A percentile compares a stretch with the other conserved stretches of the same genome.
Evolutionary conservation across 2,113 vertebrate genomes (phyloP).

Genomic region (Balaenoptera acutorostrata): DNA sequence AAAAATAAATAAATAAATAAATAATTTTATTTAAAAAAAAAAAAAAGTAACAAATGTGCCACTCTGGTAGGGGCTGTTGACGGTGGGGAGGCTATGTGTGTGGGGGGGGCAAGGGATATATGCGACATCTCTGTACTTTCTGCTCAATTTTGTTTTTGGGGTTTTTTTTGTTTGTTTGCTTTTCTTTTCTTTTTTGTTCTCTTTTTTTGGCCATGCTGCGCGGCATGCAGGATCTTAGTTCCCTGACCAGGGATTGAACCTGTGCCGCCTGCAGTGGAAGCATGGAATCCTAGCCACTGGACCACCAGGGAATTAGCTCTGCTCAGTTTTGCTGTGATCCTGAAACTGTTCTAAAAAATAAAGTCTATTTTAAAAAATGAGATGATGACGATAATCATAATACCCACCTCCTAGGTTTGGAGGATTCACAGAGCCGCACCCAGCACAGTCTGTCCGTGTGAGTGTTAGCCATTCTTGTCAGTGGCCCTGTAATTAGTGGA

Average conservation of each 20-base stretch:
- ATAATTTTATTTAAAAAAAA: too few species aligned
- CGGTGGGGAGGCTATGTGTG: neutral
- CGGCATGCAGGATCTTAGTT: too few species aligned
- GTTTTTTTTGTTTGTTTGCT: too few species aligned
- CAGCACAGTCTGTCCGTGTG: neutral
- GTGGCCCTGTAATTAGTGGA: neutral
- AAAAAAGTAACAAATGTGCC: neutral
- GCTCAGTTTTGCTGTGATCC: neutral
- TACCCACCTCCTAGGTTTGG: neutral
- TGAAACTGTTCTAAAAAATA: neutral
- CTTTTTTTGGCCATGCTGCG: too few species aligned
- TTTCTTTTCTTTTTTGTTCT: too few species aligned
- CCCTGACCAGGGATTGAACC: too few species aligned
- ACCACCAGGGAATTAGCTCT: neutral
- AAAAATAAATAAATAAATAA: too few species aligned
- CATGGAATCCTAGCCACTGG: too few species aligned
- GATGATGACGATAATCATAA: neutral
- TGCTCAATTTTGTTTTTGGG: neutral
- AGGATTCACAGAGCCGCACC: neutral
- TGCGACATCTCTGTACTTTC: neutral
- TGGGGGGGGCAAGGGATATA: neutral
- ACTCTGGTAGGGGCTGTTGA: neutral
- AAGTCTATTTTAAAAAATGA: neutral
- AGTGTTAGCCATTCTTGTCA: neutral
- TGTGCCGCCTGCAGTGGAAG: too few species aligned